Evolutionary conservation across 2,113 vertebrate species (phyloP), one percentile per base, ranked within the genome.

Genomic region (Poeciliopsis retropinna): DNA sequence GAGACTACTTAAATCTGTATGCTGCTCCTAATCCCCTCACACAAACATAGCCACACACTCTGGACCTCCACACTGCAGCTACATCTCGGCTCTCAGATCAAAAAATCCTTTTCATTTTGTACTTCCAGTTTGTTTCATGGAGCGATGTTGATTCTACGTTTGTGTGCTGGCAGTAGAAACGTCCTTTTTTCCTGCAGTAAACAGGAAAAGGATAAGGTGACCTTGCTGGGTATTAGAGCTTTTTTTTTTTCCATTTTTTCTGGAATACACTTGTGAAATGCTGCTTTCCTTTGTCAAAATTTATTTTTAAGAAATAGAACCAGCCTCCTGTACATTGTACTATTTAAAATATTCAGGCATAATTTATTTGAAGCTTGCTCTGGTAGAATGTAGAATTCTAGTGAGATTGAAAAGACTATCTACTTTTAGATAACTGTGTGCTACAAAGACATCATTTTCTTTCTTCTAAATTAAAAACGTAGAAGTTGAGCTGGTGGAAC

Each of bases 401-500:
- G 73, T 82, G 82, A 74, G 85, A 88, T 82, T 87, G 72, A 84
- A 89, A 92, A 89, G 83, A 51, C 37, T 57, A 66, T 82, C 78
- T 19, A 64, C 70, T 88, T 64, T 78, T 69, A 64, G 80, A 85
- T 82, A 92, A 72, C 75, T 11, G 44, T 30, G 67, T 80, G 82
- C 85, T 84, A 80, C 80, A 54, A 88, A 81, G 73, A 89, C 72
- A 82, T 85, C 1, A 82, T 88, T 90, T 88, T 78, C 81, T 84
- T 84, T 84, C 85, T 83, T 76, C 85, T 85, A 85, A 85, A 86
- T 88, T 80, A 81, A 76, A 90, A 90, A 86, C 85, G 83, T 86
- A 83, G 76, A 78, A 29, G 67, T 76, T 72, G 79, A 81, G 72
- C 82, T 70, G 72, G 25, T 29, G 61, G 34, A 72, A 70, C 82